Evolutionary conservation across 2,797 vertebrate genomes (phyloP), one percentile per base, ranked within the genome.

Genomic region (Austrolebias charrua): DNA sequence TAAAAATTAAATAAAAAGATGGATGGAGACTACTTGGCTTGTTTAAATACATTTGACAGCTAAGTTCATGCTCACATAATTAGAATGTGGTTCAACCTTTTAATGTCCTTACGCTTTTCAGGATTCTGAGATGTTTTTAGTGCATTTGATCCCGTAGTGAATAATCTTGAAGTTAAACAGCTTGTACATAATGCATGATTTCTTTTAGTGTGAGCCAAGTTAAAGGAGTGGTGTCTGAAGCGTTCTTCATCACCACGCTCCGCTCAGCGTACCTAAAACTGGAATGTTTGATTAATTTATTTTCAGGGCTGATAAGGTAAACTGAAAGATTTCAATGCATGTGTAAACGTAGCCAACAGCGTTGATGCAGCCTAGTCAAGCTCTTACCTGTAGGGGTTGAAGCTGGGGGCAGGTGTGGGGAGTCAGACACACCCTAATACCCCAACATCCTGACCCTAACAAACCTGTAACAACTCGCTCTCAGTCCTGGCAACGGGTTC

Each of bases 381-480:
- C 76, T 80, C 75, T 77, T 89, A 87, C 89, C 89, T 89, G 83
- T 71, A 87, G 81, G 78, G 78, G 49, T 20, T 80, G 73, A 76
- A 83, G 79, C 89, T 48, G 18, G 45, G 9, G 18, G 4, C 91
- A 46, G 78, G 90, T 84, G 84, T 84, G 47, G 90, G 85, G 85
- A 86, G 83, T 66, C 86, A 89, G 89, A 91, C 86, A 87, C 53
- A 72, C 91, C 95, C 93, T 94, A 93, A 95, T 95, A 93, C 91
- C 86, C 89, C 91, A 89, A 91, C 88, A 92, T 91, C 82, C 88
- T 92, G 87, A 89, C 88, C 86, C 88, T 87, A 54, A 62, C 75
- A 88, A 91, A 88, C 95, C 89, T 95, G 96, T 94, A 77, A 72
- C 75, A 81, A 90, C 96, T 92, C 93, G 96, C 88, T 74, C 31